These are phyloP conservation scores for Phyllopteryx taeniolatus DNA, from an alignment of 2,113 vertebrate species.

Conservation along the genomic window DNA sequence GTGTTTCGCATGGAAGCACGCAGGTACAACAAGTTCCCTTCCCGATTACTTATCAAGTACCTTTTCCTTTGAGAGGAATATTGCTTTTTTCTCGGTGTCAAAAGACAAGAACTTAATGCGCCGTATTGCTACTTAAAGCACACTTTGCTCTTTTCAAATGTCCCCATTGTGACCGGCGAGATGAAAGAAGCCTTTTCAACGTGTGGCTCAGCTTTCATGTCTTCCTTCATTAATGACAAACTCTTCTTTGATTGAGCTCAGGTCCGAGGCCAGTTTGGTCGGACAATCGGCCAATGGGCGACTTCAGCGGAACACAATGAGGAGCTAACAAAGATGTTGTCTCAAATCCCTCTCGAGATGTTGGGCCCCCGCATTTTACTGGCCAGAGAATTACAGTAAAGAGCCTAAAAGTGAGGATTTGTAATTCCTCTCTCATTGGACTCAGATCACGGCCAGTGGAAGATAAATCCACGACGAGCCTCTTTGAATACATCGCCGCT, in stretches of 20 bases:
- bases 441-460: conserved; percentile 58
- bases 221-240: conserved; percentile 73
- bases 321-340: conserved; percentile 72
- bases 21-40: conserved; percentile 31
- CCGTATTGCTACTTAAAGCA: conserved; percentile 60
- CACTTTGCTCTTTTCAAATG: conserved; percentile 76
- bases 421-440: conserved; percentile 70
- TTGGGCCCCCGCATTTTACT: conserved; percentile 43
- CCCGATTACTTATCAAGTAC: conserved; percentile 47
- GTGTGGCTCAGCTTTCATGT: conserved; percentile 66
- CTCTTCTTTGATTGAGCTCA: conserved; percentile 71
- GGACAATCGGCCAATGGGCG: conserved; percentile 66
- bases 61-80: conserved; percentile 52
- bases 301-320: conserved; percentile 67
- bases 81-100: conserved; percentile 69
- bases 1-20: conserved; percentile 15
- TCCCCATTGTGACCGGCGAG: conserved; percentile 64
- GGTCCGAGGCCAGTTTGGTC: conserved; percentile 64
- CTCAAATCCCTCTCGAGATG: conserved; percentile 72
- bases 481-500: conserved; percentile 22
- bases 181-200: conserved; percentile 75
- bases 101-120: conserved; percentile 71
- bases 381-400: conserved; percentile 68
- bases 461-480: conserved; percentile 55
- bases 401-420: conserved; percentile 66